A percentile compares a stretch with the other conserved stretches of the same genome.
Conservation (phyloP, 23 tunicate species). For the Clavelina lepadiformis region DNA sequence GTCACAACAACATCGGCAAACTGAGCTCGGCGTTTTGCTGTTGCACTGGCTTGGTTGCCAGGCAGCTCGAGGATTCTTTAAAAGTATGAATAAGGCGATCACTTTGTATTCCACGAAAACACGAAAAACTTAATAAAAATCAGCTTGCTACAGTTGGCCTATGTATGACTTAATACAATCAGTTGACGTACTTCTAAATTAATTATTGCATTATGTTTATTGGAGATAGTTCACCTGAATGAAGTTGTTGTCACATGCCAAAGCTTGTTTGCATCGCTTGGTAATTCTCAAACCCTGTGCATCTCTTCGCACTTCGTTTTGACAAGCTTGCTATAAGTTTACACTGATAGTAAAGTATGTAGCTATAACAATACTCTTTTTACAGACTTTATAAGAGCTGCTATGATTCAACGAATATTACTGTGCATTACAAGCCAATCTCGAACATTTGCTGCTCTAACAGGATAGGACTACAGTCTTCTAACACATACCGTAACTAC, state of each 20-base stretch:
- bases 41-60: constrained; percentile 23
- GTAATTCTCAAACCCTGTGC: constrained; percentile 3
- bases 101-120: not conserved
- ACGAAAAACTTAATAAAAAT: not conserved
- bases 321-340: constrained; percentile 17
- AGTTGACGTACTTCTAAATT: too few relatives aligned
- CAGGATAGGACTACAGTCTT: too few relatives aligned
- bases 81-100: not conserved
- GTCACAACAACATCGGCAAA: constrained; percentile 21
- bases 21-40: constrained; percentile 9
- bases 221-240: constrained; percentile 11
- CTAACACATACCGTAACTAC: too few relatives aligned
- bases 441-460: too few relatives aligned
- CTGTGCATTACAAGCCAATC: too few relatives aligned
- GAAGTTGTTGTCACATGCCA: constrained; percentile 15
- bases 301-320: constrained; percentile 5
- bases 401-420: too few relatives aligned
- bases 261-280: constrained; percentile 20
- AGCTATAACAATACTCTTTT: too few relatives aligned
- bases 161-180: too few relatives aligned
- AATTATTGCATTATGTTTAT: too few relatives aligned
- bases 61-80: constrained; percentile 24
- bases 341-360: too few relatives aligned
- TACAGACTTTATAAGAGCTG: too few relatives aligned
- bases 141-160: too few relatives aligned